These are phyloP conservation scores for Pristionchus fissidentatus DNA, from an alignment of 2,888 invertebrate species.

Conservation along the genomic window DNA sequence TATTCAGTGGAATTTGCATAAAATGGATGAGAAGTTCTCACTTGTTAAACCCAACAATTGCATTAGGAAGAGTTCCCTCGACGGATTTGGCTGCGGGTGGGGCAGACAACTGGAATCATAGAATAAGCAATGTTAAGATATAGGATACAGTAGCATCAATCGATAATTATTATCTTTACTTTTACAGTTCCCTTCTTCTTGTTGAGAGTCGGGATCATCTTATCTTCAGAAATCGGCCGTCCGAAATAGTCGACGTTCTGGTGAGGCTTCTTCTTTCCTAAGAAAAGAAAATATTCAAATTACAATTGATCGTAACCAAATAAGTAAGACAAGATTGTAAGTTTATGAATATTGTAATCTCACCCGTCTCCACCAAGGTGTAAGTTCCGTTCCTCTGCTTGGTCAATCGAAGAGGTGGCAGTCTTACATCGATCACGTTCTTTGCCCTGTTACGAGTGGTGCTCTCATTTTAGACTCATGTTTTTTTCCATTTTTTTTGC, in stretches of 20 bases:
- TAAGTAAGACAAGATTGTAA: background rate
- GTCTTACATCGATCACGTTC: background rate
- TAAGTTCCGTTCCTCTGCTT: slow-evolving; percentile 40
- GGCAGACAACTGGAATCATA: background rate
- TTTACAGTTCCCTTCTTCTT: slow-evolving; percentile 5
- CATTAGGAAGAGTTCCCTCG: background rate
- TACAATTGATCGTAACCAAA: background rate
- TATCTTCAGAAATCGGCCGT: background rate
- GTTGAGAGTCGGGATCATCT: background rate
- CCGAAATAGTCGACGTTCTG: slow-evolving; percentile 14
- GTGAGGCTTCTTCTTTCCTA: background rate
- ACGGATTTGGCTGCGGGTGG: slow-evolving; percentile 9
- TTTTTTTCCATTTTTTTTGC: too few relatives aligned
- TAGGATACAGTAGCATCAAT: background rate
- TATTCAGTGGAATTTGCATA: too few relatives aligned
- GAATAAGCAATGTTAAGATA: background rate
- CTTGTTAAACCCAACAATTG: background rate
- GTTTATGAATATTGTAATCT: background rate
- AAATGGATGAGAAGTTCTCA: too few relatives aligned
- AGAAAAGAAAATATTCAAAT: background rate
- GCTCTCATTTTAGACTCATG: background rate
- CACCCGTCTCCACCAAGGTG: slow-evolving; percentile 6
- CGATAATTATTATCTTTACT: background rate
- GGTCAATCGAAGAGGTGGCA: background rate
- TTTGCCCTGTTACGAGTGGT: background rate